Evolutionary conservation across 2,113 vertebrate species (phyloP).

Genomic region (Neolamprologus devosi): DNA sequence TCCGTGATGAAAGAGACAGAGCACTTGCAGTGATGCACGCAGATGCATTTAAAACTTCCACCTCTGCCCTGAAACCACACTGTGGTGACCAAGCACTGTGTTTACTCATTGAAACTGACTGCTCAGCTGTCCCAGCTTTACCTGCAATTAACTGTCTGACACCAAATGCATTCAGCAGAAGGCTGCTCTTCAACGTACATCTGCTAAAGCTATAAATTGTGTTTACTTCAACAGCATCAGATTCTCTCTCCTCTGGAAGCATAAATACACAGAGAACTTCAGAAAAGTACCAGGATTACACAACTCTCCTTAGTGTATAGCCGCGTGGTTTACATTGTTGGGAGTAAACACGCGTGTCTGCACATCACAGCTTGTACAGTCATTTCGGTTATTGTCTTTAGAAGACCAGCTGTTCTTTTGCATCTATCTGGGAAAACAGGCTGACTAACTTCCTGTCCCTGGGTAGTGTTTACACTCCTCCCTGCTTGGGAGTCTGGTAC

Average conservation of each 20-base stretch:
- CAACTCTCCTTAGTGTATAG: background rate
- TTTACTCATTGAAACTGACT: conserved; percentile 18
- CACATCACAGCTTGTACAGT: background rate
- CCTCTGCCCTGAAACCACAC: background rate
- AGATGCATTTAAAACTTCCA: background rate
- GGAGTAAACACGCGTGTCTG: background rate
- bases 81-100: background rate
- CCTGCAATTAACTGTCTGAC: conserved; percentile 37
- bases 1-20: background rate
- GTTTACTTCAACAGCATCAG: conserved; percentile 9
- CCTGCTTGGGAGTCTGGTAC: conserved; percentile 37
- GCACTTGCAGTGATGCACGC: background rate
- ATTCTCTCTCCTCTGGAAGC: background rate
- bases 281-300: background rate
- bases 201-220: conserved; percentile 17
- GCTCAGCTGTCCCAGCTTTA: conserved; percentile 16
- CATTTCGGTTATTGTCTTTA: conserved; percentile 9
- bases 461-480: conserved; percentile 60
- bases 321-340: background rate
- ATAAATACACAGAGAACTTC: conserved; percentile 7
- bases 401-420: conserved; percentile 43
- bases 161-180: conserved; percentile 30
- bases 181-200: background rate
- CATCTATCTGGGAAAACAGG: conserved; percentile 45
- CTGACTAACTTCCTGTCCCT: conserved; percentile 61